Conservation (phyloP, 2,888 invertebrate species). For the Rotaria sp. region DNA sequence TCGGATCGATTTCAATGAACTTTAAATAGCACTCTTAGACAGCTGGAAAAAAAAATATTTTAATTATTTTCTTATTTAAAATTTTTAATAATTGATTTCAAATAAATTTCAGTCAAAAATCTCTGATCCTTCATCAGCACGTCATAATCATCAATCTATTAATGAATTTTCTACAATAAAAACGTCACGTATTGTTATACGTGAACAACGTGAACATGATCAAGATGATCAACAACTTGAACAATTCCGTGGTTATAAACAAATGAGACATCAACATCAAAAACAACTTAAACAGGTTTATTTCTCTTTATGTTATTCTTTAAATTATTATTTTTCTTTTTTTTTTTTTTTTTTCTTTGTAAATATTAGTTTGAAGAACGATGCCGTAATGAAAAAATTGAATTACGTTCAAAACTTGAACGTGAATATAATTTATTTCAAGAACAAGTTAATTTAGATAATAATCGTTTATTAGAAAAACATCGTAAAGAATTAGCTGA, state of each 20-base stretch:
- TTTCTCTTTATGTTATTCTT: background rate
- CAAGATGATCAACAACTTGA: constrained; percentile 58
- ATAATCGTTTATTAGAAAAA: constrained; percentile 15
- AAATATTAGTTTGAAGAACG: background rate
- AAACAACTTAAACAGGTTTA: constrained; percentile 69
- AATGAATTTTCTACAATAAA: constrained; percentile 32
- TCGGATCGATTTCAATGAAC: too few relatives aligned
- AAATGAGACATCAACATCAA: constrained; percentile 93
- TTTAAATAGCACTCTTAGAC: too few relatives aligned
- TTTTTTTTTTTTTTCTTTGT: background rate
- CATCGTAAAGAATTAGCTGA: constrained; percentile 30
- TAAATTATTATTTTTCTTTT: background rate
- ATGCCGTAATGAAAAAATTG: constrained; percentile 14
- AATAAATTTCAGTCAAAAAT: background rate
- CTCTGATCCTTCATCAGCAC: background rate
- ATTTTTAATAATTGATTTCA: too few relatives aligned
- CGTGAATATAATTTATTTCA: constrained; percentile 11
- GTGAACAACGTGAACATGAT: constrained; percentile 32
- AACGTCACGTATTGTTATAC: constrained; percentile 22
- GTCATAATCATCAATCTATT: background rate
- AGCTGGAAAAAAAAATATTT: too few relatives aligned
- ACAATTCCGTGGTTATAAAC: constrained; percentile 95
- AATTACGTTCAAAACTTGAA: constrained; percentile 19
- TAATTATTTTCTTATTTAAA: too few relatives aligned
- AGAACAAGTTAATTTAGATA: background rate